phyloP scores from a whole-genome alignment of 2,888 invertebrate genomes.

The Crocallis elinguaria region DNA sequence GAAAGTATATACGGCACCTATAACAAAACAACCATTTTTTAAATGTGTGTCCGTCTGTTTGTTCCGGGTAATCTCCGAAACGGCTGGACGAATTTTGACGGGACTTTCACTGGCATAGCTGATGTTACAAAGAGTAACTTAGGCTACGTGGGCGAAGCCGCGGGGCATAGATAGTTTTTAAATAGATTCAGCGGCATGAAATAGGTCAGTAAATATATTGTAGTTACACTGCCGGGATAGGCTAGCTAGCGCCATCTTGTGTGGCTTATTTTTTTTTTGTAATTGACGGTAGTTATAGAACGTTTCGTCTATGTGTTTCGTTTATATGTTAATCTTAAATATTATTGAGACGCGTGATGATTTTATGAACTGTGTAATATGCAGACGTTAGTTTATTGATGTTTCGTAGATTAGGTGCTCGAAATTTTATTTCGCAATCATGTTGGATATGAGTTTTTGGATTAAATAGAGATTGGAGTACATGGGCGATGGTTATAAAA shows the following conservation, averaged over 20 bases:
- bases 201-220: conserved; percentile 1
- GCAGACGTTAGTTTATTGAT: conserved; percentile 18
- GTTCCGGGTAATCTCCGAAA: no score
- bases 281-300: conserved; percentile 14
- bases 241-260: conserved; percentile 17
- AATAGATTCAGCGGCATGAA: conserved; percentile 2
- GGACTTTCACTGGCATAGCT: no score
- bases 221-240: conserved; percentile 11
- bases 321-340: conserved; percentile 7
- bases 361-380: conserved; percentile 28
- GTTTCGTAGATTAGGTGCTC: conserved; percentile 20
- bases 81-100: no score
- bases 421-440: conserved; percentile 27
- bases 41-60: no score
- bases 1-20: no score
- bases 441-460: conserved; percentile 1
- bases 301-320: conserved; percentile 2
- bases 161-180: no score
- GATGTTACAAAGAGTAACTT: no score
- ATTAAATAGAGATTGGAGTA: background rate
- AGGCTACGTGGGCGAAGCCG: no score
- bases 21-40: no score
- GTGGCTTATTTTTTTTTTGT: conserved; percentile 2
- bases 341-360: conserved; percentile 27
- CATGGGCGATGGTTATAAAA: conserved; percentile 11